Conservation (phyloP, 2,113 vertebrate genomes). For the Datnioides undecimradiatus region DNA sequence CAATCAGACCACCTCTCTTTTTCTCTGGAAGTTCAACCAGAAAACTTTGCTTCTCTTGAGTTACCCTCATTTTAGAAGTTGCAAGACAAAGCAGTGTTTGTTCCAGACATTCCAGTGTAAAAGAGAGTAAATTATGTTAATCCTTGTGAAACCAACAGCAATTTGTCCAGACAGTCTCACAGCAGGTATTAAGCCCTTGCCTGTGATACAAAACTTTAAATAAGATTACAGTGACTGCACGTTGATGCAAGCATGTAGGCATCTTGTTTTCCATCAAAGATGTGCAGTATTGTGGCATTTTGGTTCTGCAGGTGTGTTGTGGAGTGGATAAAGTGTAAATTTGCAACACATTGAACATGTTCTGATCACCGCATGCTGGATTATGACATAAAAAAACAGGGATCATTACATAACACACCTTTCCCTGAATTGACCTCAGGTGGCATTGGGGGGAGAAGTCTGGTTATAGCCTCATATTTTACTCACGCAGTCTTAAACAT, state of each 20-base stretch:
- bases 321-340: not conserved
- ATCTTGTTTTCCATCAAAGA: not conserved
- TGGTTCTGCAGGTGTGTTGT: not conserved
- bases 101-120: conserved; percentile 20
- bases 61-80: not conserved
- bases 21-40: not conserved
- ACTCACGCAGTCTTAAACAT: not conserved
- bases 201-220: conserved; percentile 8
- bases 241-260: not conserved
- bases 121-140: conserved; percentile 27
- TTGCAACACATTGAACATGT: not conserved
- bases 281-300: not conserved
- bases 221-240: conserved; percentile 2
- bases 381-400: not conserved
- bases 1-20: not conserved
- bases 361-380: not conserved
- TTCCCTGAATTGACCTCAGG: not conserved
- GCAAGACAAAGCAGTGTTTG: conserved; percentile 17
- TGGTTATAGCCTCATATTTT: conserved; percentile 2
- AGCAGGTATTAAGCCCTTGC: conserved; percentile 49
- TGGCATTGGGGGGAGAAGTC: not conserved
- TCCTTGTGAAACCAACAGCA: conserved; percentile 25
- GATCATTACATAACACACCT: not conserved
- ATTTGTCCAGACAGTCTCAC: conserved; percentile 38
- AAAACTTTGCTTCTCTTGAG: not conserved